Conservation (phyloP, 1,140 invertebrate species). For the Araneus ventricosus region DNA sequence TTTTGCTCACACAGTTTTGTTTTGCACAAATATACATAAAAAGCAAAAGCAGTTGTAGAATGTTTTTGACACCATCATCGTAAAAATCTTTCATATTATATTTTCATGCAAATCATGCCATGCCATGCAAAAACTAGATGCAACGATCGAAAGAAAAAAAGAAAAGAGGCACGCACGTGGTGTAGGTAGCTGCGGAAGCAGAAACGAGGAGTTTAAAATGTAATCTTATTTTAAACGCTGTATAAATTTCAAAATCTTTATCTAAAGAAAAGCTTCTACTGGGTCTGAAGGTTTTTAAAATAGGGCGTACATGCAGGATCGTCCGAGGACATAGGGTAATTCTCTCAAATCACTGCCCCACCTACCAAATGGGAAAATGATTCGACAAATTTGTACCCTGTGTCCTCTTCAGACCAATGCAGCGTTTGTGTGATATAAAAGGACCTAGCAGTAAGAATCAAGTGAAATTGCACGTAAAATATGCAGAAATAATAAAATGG, state of each 20-base stretch:
- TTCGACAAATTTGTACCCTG: not conserved
- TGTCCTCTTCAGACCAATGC: constrained; percentile 16
- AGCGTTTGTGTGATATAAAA: constrained; percentile 29
- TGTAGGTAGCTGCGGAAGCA: constrained; percentile 70
- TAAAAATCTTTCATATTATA: not conserved
- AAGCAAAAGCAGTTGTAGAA: not conserved
- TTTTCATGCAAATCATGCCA: constrained; percentile 38
- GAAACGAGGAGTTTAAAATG: constrained; percentile 70
- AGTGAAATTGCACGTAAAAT: constrained; percentile 50
- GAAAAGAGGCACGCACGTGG: constrained; percentile 70
- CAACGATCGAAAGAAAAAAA: constrained; percentile 41
- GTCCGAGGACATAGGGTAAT: not conserved
- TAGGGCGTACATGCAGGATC: constrained; percentile 57
- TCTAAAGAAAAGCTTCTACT: constrained; percentile 68
- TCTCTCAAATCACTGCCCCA: constrained; percentile 46
- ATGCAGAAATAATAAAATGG: constrained; percentile 10
- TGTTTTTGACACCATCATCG: not conserved
- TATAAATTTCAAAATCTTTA: not conserved
- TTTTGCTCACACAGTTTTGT: too few species aligned
- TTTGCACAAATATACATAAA: not conserved
- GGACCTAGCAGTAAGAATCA: constrained; percentile 46
- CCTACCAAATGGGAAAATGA: constrained; percentile 54
- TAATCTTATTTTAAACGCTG: constrained; percentile 16
- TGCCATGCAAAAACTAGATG: constrained; percentile 34
- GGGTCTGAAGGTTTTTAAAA: constrained; percentile 57